Evolutionary conservation across 1,140 invertebrate genomes (phyloP), one percentile per base, ranked within the genome.

Genomic region (Sitobion miscanthi): DNA sequence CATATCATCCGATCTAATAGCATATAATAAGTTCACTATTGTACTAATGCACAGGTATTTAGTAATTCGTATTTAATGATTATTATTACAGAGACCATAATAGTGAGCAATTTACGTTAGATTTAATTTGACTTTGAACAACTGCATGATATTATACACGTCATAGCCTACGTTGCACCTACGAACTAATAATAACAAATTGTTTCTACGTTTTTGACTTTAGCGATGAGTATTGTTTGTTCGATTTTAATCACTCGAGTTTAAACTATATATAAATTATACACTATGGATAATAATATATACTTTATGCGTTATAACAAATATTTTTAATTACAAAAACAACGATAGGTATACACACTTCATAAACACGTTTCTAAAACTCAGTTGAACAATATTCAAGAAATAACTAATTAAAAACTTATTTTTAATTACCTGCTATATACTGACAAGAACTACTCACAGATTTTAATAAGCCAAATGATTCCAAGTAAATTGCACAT

Each of bases 381-480:
- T 77, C 62, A 35, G 42, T 86, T 30, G 14, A 45, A 86, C 45
- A 47, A 25, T 47, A 47, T 47, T 86, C 42, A 47, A 86, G 85
- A 47, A 86, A 86, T 86, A 86, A 47, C 85, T 86, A 86, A 86
- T 45, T 85, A 85, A 85, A 85, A 85, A 38, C 38, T 30, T 86
- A 30, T 86, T 86, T 30, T 23, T 86, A 86, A 47, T 25, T 86
- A 86, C 42, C 11, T 86, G 38, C 9, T 30, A 47, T 86, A 86
- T 86, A 30, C 83, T 42, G 42, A 45, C 83, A 45, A 86, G 42
- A 3, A 47, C 25, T 86, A 30, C 42, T 86, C 42, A 4, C 9
- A 14, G 25, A 25, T 45, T 45, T 86, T 47, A 83, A 35, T 83
- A 30, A 86, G 9, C 21, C 11, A 85, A 85, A 42, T 45, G n/a